Evolutionary conservation across 2,113 vertebrate species (phyloP).

Genomic region (Scortum barcoo): DNA sequence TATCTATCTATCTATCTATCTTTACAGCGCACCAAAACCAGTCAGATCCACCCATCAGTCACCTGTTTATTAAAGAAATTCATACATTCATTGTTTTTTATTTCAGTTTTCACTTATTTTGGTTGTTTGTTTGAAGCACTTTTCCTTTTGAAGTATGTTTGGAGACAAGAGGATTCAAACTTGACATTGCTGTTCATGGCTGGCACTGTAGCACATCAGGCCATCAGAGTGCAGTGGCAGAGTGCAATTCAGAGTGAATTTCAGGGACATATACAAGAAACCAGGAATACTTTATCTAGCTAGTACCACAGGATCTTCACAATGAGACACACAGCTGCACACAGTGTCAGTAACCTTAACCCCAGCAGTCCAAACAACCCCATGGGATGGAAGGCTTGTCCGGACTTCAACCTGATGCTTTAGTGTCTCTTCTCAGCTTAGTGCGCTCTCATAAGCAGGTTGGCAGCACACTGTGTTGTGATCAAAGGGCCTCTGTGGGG

Average conservation of each 20-base stretch:
- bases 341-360: background rate
- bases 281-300: too few relatives aligned
- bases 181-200: background rate
- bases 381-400: background rate
- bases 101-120: background rate
- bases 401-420: background rate
- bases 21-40: background rate
- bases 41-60: background rate
- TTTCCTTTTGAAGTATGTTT: background rate
- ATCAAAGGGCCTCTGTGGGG: constrained; percentile 31
- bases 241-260: too few relatives aligned
- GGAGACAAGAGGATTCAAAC: background rate
- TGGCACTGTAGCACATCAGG: too few relatives aligned
- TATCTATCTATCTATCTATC: too few relatives aligned
- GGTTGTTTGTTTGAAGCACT: background rate
- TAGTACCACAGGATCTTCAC: background rate
- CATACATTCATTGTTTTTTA: too few relatives aligned
- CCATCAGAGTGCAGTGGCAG: too few relatives aligned
- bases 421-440: constrained; percentile 14
- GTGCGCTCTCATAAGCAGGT: constrained; percentile 21
- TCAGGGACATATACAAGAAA: background rate
- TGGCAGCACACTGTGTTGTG: constrained; percentile 6
- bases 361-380: background rate
- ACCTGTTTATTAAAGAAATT: background rate
- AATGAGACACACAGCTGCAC: background rate